Conservation (phyloP, 2,113 vertebrate genomes). For the Carlito syrichta region DNA sequence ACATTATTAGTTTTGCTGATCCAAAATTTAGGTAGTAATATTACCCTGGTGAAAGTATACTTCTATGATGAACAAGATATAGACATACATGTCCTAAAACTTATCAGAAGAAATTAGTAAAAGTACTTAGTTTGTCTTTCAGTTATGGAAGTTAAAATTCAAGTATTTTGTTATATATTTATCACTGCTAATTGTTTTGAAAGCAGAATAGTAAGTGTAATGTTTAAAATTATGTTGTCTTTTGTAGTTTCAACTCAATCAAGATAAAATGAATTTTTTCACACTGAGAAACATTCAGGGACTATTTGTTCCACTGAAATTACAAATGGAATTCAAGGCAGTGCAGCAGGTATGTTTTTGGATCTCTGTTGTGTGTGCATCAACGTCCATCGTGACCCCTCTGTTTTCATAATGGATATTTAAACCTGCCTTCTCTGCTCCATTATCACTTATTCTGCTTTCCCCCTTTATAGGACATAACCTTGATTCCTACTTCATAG, state of each 20-base stretch:
- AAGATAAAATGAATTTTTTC: conserved; percentile 94
- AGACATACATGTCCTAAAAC: neutral
- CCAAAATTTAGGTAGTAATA: neutral
- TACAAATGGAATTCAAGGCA: conserved; percentile 96
- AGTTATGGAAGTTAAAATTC: neutral
- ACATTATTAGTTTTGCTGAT: too few relatives aligned
- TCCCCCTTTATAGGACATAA: neutral
- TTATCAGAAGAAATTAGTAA: neutral
- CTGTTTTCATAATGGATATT: neutral
- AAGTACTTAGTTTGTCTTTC: neutral
- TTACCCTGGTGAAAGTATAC: neutral
- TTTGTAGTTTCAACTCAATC: conserved; percentile 90
- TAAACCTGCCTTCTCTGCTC: neutral
- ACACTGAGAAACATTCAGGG: conserved; percentile 93
- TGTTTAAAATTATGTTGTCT: conserved; percentile 44
- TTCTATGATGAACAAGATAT: neutral
- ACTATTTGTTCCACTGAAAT: conserved; percentile 91
- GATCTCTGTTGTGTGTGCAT: neutral
- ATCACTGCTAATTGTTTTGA: neutral
- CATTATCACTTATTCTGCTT: neutral
- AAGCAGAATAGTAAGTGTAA: neutral
- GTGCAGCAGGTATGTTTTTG: conserved; percentile 87
- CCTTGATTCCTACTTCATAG: neutral
- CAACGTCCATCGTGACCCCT: neutral
- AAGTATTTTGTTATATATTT: neutral